Percentiles rank a stretch among this genome's conserved stretches.
Conservation (phyloP, 2,113 vertebrate species). For the Sprattus sprattus region DNA sequence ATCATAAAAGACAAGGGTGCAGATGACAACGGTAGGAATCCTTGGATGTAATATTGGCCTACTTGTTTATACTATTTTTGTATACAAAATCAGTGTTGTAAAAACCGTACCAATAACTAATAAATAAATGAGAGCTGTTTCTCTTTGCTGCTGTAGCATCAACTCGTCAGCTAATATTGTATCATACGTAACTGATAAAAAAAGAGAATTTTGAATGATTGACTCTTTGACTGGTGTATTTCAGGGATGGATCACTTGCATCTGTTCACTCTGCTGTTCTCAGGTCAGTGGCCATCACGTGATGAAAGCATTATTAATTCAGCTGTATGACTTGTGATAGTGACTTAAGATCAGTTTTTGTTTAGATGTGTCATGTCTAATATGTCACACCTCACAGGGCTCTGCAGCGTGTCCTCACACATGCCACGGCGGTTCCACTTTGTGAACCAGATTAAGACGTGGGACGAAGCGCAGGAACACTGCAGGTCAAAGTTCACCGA, state of each 20-base stretch:
- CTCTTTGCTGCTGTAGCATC: too few species aligned
- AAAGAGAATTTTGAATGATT: too few species aligned
- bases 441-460: conserved; percentile 21
- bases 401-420: neutral
- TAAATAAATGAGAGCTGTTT: too few species aligned
- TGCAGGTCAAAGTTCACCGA: conserved; percentile 22
- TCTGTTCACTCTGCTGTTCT: conserved; percentile 27
- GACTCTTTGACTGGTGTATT: neutral
- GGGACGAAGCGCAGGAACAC: conserved; percentile 31
- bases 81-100: too few species aligned
- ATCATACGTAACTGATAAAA: too few species aligned
- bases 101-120: too few species aligned
- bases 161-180: too few species aligned
- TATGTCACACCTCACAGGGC: conserved; percentile 2
- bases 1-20: neutral
- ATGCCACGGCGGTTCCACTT: neutral
- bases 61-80: too few species aligned
- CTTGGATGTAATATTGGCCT: neutral
- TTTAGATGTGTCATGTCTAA: neutral
- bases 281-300: conserved; percentile 22
- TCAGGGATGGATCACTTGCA: conserved; percentile 15
- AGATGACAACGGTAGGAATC: neutral
- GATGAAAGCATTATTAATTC: neutral
- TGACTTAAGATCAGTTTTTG: neutral
- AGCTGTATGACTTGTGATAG: neutral